A percentile compares a stretch with the other conserved stretches of the same genome.
These are phyloP conservation scores for Dascyllus trimaculatus DNA, from an alignment of 2,113 vertebrate genomes.

Conservation along the genomic window DNA sequence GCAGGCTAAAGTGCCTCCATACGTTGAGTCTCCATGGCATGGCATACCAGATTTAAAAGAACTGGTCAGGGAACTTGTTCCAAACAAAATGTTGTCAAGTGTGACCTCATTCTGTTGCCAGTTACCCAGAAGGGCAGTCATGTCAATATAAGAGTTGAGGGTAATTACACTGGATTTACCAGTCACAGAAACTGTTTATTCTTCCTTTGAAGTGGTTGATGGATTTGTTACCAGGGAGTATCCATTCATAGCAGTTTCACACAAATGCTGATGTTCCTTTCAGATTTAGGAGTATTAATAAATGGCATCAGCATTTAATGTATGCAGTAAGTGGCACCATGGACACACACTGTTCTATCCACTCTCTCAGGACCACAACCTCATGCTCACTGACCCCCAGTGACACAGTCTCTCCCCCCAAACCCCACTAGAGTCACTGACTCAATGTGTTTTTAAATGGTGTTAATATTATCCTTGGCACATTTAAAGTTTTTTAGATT, in stretches of 20 bases:
- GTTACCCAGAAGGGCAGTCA: not conserved
- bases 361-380: no score
- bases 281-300: not conserved
- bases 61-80: not conserved
- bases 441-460: no score
- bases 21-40: not conserved
- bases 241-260: slow-evolving; percentile 4
- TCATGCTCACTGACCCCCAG: no score
- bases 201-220: slow-evolving; percentile 55
- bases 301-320: not conserved
- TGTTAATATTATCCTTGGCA: no score
- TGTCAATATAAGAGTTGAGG: not conserved
- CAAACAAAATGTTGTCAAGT: not conserved
- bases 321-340: no score
- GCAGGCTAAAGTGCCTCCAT: slow-evolving; percentile 60
- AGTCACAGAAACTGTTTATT: slow-evolving; percentile 28
- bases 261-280: slow-evolving; percentile 10
- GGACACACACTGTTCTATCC: no score
- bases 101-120: slow-evolving; percentile 9
- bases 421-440: no score
- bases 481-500: no score
- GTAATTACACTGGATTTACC: slow-evolving; percentile 36
- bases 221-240: slow-evolving; percentile 22
- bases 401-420: no score
- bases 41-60: slow-evolving; percentile 13